These are phyloP conservation scores for Tragelaphus buxtoni DNA, from an alignment of 2,113 vertebrate species.

Conservation along the genomic window DNA sequence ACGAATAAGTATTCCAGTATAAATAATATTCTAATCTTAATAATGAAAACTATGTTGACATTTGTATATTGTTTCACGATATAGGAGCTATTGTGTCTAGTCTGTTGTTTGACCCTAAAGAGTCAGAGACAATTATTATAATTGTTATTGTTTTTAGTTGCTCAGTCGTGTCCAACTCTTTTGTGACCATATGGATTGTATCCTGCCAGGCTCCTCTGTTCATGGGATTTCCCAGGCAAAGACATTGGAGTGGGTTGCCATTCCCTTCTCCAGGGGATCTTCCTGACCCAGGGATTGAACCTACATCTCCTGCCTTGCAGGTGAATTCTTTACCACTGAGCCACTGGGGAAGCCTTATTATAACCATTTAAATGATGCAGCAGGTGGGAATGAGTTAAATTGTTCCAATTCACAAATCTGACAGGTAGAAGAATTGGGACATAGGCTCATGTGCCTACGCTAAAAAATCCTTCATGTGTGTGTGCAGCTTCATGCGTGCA, in stretches of 20 bases:
- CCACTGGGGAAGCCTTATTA: background rate
- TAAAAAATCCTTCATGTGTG: background rate
- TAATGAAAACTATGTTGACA: background rate
- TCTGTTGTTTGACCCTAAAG: background rate
- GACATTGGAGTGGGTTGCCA: background rate
- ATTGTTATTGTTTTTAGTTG: background rate
- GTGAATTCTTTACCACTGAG: background rate
- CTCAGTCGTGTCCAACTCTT: background rate
- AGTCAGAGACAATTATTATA: background rate
- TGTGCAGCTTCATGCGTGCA: rapidly evolving
- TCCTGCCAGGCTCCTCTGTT: background rate
- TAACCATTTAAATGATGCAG: background rate
- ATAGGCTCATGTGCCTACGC: background rate
- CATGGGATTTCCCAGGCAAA: background rate
- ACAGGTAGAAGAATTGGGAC: background rate
- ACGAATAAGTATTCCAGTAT: background rate
- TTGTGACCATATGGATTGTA: background rate
- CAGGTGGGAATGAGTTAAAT: background rate
- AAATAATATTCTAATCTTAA: slow-evolving; percentile 14
- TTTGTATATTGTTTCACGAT: background rate
- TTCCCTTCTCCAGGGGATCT: background rate
- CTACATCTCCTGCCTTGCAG: background rate
- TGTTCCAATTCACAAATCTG: background rate
- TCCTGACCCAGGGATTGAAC: background rate
- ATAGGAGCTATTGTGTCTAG: background rate